Percentiles rank a stretch among this genome's conserved stretches.
These are phyloP conservation scores for Glaucomys volans DNA, from an alignment of 2,113 vertebrate species.

Conservation along the genomic window DNA sequence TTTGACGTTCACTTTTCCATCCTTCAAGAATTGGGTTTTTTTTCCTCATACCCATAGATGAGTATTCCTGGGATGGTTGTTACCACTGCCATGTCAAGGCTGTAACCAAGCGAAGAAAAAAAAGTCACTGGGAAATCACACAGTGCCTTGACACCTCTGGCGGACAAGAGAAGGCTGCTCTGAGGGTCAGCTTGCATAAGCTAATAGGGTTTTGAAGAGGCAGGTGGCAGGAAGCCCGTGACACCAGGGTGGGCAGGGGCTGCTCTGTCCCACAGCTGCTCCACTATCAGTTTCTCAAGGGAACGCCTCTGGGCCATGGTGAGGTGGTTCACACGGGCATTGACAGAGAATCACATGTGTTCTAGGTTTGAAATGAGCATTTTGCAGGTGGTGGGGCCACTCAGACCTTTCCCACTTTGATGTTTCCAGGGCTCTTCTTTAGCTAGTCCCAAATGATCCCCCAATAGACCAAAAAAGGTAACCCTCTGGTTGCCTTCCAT, in stretches of 20 bases:
- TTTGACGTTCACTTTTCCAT: not conserved
- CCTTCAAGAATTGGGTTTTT: not conserved
- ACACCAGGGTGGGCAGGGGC: fast-evolving
- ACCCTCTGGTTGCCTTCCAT: not conserved
- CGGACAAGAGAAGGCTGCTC: not conserved
- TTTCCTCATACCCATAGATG: not conserved
- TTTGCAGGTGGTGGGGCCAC: not conserved
- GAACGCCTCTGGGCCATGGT: not conserved
- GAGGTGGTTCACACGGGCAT: not conserved
- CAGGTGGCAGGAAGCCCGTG: fast-evolving
- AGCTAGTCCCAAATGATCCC: not conserved
- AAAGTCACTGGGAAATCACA: not conserved
- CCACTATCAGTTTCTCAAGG: not conserved
- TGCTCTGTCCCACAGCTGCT: not conserved
- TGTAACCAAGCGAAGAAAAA: not conserved
- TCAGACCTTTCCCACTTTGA: not conserved
- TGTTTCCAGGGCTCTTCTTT: not conserved
- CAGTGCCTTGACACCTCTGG: not conserved
- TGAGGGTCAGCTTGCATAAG: not conserved
- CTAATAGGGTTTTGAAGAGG: not conserved
- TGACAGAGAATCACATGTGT: not conserved
- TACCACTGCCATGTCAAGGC: not conserved
- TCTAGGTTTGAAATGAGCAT: not conserved
- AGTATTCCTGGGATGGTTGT: not conserved
- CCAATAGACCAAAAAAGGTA: not conserved